Conservation (phyloP, 2,888 invertebrate species). For the Agrotis ipsilon region DNA sequence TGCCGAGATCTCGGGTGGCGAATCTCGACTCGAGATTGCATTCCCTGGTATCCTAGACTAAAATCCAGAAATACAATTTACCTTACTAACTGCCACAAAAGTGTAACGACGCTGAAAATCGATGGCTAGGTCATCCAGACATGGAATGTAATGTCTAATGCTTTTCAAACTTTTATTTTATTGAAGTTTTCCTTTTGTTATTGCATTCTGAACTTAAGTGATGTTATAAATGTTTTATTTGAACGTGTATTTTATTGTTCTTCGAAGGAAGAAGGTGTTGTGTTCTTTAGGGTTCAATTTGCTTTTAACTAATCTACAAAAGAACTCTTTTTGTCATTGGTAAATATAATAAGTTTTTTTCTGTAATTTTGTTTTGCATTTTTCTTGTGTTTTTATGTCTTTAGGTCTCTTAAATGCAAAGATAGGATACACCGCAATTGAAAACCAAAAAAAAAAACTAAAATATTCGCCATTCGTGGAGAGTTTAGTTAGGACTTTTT, state of each 20-base stretch:
- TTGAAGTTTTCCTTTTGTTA: conserved; percentile 36
- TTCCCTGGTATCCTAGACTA: conserved; percentile 3
- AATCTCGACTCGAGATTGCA: too few relatives aligned
- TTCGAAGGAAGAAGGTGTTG: not conserved
- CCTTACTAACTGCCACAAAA: conserved; percentile 14
- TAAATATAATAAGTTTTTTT: too few relatives aligned
- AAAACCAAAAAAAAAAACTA: too few relatives aligned
- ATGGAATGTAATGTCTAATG: conserved; percentile 47
- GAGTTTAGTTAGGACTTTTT: too few relatives aligned
- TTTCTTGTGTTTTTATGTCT: too few relatives aligned
- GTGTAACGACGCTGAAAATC: conserved; percentile 41
- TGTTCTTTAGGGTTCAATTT: not conserved
- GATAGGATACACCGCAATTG: too few relatives aligned
- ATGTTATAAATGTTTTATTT: not conserved
- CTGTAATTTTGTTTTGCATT: too few relatives aligned
- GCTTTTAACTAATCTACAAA: too few relatives aligned
- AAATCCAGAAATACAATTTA: not conserved
- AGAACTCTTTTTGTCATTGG: too few relatives aligned
- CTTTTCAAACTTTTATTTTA: conserved; percentile 52
- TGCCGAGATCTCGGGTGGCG: too few relatives aligned
- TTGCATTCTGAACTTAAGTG: conserved; percentile 9
- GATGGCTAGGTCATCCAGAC: conserved; percentile 44
- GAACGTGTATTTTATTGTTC: conserved; percentile 2
- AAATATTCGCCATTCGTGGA: too few relatives aligned
- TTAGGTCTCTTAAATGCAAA: too few relatives aligned